These are phyloP conservation scores for Sebastes hubbsi DNA, from an alignment of 2,797 vertebrate species.

Conservation along the genomic window DNA sequence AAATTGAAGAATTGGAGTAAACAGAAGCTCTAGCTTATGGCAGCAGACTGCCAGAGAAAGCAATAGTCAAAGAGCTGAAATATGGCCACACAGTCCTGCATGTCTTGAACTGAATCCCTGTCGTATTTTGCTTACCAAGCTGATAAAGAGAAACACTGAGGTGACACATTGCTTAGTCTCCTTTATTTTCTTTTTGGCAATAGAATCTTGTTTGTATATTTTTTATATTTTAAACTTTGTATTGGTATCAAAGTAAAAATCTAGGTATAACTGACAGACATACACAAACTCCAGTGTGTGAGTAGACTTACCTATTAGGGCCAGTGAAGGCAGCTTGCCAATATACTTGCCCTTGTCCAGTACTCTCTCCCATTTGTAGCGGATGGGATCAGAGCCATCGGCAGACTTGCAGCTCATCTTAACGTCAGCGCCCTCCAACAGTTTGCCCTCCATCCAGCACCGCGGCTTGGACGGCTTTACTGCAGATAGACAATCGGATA, in stretches of 20 bases:
- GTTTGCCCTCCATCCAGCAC: conserved; percentile 90
- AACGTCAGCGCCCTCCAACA: conserved; percentile 87
- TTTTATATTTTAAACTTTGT: background rate
- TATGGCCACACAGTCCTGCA: background rate
- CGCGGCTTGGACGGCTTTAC: conserved; percentile 92
- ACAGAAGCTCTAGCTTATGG: background rate
- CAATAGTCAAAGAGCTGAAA: conserved; percentile 11
- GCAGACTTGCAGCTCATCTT: conserved; percentile 89
- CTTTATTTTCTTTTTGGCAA: background rate
- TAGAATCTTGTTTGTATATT: background rate
- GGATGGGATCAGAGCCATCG: conserved; percentile 90
- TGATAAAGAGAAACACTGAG: background rate
- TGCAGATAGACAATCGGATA: conserved; percentile 51
- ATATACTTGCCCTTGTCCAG: conserved; percentile 83
- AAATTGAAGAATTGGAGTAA: background rate
- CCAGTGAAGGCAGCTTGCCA: conserved; percentile 81
- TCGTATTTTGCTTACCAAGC: background rate
- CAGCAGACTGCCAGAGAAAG: background rate
- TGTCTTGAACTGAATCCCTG: background rate
- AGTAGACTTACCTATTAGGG: conserved; percentile 86
- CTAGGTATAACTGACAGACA: background rate
- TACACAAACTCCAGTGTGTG: background rate
- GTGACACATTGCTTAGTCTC: background rate
- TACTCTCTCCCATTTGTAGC: conserved; percentile 89
- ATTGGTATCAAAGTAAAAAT: background rate